Percentiles rank a stretch among this genome's conserved stretches.
These are phyloP conservation scores for Hippopotamus amphibius DNA, from an alignment of 2,113 vertebrate genomes.

Conservation along the genomic window DNA sequence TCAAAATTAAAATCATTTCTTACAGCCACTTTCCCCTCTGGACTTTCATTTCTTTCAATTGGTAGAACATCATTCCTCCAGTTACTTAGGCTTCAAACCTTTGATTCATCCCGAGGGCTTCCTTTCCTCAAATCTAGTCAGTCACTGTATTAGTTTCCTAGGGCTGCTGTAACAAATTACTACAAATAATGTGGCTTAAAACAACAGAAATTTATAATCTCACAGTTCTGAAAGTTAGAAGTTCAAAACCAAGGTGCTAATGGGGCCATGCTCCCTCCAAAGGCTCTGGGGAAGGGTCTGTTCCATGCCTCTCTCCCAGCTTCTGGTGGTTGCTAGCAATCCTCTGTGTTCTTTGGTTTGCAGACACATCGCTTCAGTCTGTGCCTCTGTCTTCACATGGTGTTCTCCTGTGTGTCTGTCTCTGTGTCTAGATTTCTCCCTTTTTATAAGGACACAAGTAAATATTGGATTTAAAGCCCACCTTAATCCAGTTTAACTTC, in stretches of 20 bases:
- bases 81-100: not conserved
- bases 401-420: not conserved
- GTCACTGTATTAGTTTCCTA: not conserved
- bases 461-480: not conserved
- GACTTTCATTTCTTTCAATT: not conserved
- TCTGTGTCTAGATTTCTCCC: not conserved
- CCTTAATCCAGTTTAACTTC: not conserved
- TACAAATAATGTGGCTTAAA: not conserved
- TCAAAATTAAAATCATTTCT: slow-evolving; percentile 3
- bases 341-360: not conserved
- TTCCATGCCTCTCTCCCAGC: not conserved
- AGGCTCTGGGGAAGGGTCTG: not conserved
- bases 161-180: not conserved
- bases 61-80: not conserved
- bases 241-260: not conserved
- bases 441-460: not conserved
- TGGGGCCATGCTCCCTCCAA: not conserved
- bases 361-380: not conserved
- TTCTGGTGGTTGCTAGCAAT: not conserved
- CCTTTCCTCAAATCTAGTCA: not conserved
- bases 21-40: not conserved
- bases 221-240: not conserved
- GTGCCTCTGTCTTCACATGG: not conserved
- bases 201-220: not conserved
- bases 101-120: not conserved